A percentile compares a stretch with the other conserved stretches of the same genome.
Conservation (phyloP, 64 coral and sea anemone genomes). For the Acropora yongei region DNA sequence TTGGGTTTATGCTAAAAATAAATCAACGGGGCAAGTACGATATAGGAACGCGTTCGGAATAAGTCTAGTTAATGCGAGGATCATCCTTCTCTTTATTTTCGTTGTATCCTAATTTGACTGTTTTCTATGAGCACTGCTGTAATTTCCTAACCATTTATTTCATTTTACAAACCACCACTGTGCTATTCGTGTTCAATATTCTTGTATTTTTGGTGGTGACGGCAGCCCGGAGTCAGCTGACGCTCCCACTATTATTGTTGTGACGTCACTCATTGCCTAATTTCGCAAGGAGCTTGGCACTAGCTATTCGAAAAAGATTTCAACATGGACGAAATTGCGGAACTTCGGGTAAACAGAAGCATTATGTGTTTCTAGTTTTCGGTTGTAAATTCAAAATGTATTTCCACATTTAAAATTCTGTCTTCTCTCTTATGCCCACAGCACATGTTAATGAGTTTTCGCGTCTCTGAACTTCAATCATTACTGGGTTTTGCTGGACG, state of each 20-base stretch:
- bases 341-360: constrained; percentile 78
- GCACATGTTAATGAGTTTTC: constrained; percentile 99
- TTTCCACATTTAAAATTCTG: neutral
- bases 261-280: neutral
- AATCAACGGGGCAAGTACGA: no score
- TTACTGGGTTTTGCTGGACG: constrained; percentile 94
- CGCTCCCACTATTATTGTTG: neutral
- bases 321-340: constrained; percentile 87
- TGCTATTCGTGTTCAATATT: no score
- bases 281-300: neutral
- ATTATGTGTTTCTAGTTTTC: neutral
- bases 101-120: no score
- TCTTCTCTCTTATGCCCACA: constrained; percentile 48
- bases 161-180: no score
- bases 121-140: no score
- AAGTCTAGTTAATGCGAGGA: no score
- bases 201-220: no score
- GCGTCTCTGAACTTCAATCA: constrained; percentile 93
- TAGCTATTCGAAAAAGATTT: constrained; percentile 11
- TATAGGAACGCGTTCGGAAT: no score
- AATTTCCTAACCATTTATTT: no score
- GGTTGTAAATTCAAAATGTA: neutral
- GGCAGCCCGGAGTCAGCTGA: no score
- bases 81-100: no score
- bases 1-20: no score